Conservation (phyloP, 2,113 vertebrate species). For the Psilopogon haemacephalus region DNA sequence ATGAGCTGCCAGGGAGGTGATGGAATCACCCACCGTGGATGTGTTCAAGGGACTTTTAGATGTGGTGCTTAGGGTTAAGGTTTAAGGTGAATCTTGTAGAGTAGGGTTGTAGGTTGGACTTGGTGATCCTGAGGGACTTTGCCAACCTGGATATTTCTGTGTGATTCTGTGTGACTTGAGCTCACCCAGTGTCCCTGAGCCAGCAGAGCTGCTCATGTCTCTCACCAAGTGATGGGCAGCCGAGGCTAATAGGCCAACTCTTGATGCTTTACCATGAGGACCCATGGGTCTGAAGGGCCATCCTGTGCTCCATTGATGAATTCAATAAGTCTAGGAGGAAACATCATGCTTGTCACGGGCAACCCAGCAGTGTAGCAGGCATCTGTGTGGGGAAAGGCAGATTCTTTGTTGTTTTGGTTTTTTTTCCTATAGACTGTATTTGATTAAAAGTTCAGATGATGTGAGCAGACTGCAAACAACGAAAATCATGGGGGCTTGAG, state of each 20-base stretch:
- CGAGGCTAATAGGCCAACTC: not conserved
- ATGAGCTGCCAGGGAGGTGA: too few relatives aligned
- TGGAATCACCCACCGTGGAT: too few relatives aligned
- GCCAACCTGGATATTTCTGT: too few relatives aligned
- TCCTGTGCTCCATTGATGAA: not conserved
- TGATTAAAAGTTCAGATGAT: not conserved
- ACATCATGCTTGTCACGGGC: fast-evolving
- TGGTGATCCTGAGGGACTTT: too few relatives aligned
- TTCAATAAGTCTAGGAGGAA: not conserved
- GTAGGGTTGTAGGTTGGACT: too few relatives aligned
- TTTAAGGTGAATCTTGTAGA: too few relatives aligned
- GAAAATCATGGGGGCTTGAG: not conserved
- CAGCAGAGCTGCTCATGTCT: not conserved
- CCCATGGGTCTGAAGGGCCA: not conserved
- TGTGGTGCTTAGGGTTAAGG: too few relatives aligned
- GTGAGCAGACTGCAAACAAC: not conserved
- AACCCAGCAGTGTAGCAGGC: not conserved
- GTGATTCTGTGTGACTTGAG: too few relatives aligned
- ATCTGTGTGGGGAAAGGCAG: not conserved
- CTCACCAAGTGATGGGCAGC: not conserved
- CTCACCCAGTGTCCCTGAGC: not conserved
- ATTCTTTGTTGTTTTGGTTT: not conserved
- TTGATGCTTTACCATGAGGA: not conserved
- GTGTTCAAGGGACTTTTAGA: too few relatives aligned
- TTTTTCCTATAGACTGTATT: not conserved